These are phyloP conservation scores for Lasioglossum calceatum DNA, from an alignment of 2,888 invertebrate species.

Conservation along the genomic window DNA sequence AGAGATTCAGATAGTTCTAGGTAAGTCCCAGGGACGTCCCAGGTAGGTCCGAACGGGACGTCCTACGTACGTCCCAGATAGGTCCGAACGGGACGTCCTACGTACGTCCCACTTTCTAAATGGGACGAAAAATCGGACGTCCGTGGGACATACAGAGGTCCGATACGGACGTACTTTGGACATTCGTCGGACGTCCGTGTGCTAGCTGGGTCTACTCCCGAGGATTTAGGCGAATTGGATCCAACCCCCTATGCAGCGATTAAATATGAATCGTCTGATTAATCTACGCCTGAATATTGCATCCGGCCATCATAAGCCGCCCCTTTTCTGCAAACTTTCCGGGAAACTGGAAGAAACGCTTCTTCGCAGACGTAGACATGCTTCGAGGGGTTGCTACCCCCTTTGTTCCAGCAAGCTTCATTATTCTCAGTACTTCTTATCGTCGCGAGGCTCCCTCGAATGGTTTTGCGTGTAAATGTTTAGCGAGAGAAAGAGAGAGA, in stretches of 20 bases:
- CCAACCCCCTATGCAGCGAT: not conserved
- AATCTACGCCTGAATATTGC: constrained; percentile 4
- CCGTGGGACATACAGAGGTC: no score
- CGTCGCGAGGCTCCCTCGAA: not conserved
- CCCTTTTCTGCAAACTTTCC: not conserved
- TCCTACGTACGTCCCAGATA: no score
- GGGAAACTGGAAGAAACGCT: not conserved
- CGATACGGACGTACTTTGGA: no score
- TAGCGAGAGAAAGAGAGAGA: not conserved
- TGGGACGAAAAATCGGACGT: no score
- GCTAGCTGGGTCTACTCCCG: no score
- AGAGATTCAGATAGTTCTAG: no score
- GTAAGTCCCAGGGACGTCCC: no score
- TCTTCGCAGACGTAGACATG: not conserved
- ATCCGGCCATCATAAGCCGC: not conserved
- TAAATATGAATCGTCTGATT: not conserved
- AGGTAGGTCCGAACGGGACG: no score
- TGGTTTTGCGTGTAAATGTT: not conserved
- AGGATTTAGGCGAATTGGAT: not conserved
- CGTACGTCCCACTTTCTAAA: no score
- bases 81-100: no score
- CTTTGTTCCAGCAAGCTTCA: not conserved
- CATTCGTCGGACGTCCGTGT: no score
- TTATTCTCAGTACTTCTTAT: not conserved
- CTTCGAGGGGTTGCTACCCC: not conserved